Evolutionary conservation across 2,113 vertebrate species (phyloP), one percentile per base, ranked within the genome.

Genomic region (Stigmatopora nigra): DNA sequence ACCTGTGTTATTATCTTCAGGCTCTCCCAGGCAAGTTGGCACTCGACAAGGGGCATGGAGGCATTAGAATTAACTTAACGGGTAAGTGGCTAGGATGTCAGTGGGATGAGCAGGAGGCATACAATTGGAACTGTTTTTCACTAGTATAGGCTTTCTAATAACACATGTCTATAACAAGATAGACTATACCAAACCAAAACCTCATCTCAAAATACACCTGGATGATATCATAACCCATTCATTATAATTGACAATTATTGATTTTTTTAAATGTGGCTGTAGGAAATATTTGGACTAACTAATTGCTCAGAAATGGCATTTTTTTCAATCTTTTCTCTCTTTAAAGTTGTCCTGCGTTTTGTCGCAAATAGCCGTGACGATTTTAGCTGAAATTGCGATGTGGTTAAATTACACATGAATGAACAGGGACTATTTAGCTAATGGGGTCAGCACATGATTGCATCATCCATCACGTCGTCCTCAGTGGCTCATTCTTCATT

Each of bases 1-100:
- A 92, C 90, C 90, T 92, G 90, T 86, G 88, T 90, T 84, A 89
- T 87, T 86, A 86, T 86, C 83, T 78, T 61, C 64, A 70, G 75
- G 79, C 82, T 88, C 74, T 55, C 64, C 61, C 63, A 49, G 64
- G 84, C 80, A 64, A 84, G 84, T 70, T 60, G 63, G 64, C 67
- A 56, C 75, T 70, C 78, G 25, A 19, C 14, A 77, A 38, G 53
- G 63, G 76, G 76, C 77, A 76, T 64, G 3, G 51, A 68, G 66
- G 81, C 78, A 79, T 82, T 82, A 78, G 64, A 84, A 84, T 82
- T 66, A 84, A 77, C 78, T 77, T 84, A 66, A 61, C 46, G 55
- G 74, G 66, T 84, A 80, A 84, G 76, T 78, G 77, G 69, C 71
- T 75, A 15, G 20, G 55, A 68, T 72, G 68, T 73, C 70, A 60